phyloP scores from a whole-genome alignment of 2,888 invertebrate genomes.

The Rapana venosa region DNA sequence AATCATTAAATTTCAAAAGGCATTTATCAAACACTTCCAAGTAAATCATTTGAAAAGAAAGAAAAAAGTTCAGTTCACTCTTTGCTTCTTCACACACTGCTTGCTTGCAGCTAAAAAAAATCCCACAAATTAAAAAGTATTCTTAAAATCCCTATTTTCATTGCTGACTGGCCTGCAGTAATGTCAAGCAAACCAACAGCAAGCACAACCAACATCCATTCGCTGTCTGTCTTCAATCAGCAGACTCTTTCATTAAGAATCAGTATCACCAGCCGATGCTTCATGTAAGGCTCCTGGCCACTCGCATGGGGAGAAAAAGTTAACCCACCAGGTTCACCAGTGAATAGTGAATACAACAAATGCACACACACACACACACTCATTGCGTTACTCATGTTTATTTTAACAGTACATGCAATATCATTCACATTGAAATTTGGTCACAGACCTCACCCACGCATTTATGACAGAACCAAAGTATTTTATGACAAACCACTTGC shows the following conservation, averaged over 20 bases:
- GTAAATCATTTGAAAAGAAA: too few species aligned
- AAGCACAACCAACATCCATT: not conserved
- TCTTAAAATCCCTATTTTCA: too few species aligned
- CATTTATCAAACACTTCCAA: too few species aligned
- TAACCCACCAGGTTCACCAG: not conserved
- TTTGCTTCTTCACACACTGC: too few species aligned
- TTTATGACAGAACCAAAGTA: constrained; percentile 18
- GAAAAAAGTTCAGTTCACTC: too few species aligned
- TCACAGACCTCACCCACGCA: not conserved
- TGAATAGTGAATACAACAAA: not conserved
- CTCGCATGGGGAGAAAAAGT: not conserved
- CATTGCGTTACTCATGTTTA: not conserved
- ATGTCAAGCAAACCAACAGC: too few species aligned
- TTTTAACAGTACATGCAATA: not conserved
- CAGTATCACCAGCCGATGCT: not conserved
- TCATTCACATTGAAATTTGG: not conserved
- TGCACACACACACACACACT: too few species aligned
- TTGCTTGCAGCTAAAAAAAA: too few species aligned
- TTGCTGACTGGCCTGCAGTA: too few species aligned
- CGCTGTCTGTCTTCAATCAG: not conserved
- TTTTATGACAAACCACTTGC: constrained; percentile 26
- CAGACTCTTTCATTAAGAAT: not conserved
- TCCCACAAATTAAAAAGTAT: too few species aligned
- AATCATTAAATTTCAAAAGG: too few species aligned
- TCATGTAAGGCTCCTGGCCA: not conserved